phyloP scores from a whole-genome alignment of 2,113 vertebrate species.

The Xyliphius kryptos region DNA sequence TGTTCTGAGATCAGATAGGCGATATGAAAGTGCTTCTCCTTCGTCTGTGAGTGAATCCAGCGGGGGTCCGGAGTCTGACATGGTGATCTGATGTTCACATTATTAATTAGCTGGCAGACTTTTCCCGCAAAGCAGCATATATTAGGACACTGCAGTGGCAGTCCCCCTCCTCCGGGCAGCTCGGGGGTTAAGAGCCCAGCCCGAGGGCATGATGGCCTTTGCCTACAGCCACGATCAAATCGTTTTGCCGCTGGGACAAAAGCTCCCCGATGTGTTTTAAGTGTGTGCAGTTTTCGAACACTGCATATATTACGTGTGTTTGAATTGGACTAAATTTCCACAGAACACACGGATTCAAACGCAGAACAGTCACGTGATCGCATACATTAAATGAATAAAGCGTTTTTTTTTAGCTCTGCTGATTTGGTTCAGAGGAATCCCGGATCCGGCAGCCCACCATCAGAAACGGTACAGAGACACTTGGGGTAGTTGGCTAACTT shows the following conservation, averaged over 20 bases:
- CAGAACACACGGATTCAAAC: too few species aligned
- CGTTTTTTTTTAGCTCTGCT: too few species aligned
- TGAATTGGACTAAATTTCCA: too few species aligned
- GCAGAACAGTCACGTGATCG: too few species aligned
- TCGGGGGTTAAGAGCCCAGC: constrained; percentile 21
- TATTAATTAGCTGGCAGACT: background rate
- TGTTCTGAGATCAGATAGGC: background rate
- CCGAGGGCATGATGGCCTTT: constrained; percentile 6
- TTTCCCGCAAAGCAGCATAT: constrained; percentile 1
- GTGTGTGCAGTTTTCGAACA: background rate
- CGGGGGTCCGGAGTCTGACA: background rate
- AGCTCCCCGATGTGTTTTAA: background rate
- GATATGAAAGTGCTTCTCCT: background rate
- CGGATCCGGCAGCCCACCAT: too few species aligned
- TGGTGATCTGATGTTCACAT: constrained; percentile 6
- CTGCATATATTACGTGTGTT: too few species aligned
- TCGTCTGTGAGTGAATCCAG: background rate
- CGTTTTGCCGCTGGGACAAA: constrained; percentile 2
- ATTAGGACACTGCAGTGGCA: constrained; percentile 1
- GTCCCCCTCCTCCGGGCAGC: constrained; percentile 1
- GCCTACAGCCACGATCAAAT: constrained; percentile 28
- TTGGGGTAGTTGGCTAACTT: too few species aligned
- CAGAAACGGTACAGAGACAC: too few species aligned
- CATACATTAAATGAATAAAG: too few species aligned
- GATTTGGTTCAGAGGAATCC: too few species aligned